These are phyloP conservation scores for Parnassius orleans DNA, from an alignment of 2,888 invertebrate genomes.

Conservation along the genomic window DNA sequence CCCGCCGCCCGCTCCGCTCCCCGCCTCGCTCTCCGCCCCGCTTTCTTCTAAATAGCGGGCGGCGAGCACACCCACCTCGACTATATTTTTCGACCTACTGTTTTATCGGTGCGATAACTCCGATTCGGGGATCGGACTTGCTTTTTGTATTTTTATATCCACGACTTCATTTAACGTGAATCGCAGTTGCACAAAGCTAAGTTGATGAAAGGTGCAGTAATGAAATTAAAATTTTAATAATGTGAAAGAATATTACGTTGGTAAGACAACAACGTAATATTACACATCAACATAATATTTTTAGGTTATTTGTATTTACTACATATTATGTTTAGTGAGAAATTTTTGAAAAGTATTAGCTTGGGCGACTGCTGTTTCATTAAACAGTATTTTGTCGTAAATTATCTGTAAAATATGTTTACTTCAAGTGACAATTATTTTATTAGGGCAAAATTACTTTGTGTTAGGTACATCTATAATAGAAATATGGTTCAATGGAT, in stretches of 20 bases:
- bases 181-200: slow-evolving; percentile 28
- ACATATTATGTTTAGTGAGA: slow-evolving; percentile 14
- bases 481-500: slow-evolving; percentile 68
- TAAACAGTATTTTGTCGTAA: slow-evolving; percentile 67
- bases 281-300: slow-evolving; percentile 12
- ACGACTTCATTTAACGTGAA: slow-evolving; percentile 39
- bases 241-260: slow-evolving; percentile 15
- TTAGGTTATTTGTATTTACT: slow-evolving; percentile 17
- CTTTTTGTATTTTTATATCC: slow-evolving; percentile 80
- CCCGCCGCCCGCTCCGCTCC: slow-evolving; percentile 36
- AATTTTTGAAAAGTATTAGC: slow-evolving; percentile 21
- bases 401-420: slow-evolving; percentile 63
- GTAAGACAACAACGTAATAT: neutral
- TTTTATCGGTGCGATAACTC: slow-evolving; percentile 63
- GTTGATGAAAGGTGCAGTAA: slow-evolving; percentile 21
- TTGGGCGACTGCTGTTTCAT: slow-evolving; percentile 30
- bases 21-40: slow-evolving; percentile 35
- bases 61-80: slow-evolving; percentile 51
- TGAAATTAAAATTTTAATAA: slow-evolving; percentile 17
- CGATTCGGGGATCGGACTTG: slow-evolving; percentile 61
- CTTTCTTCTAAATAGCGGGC: slow-evolving; percentile 38
- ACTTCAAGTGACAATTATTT: slow-evolving; percentile 59
- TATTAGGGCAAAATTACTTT: slow-evolving; percentile 63
- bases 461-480: slow-evolving; percentile 57
- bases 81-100: slow-evolving; percentile 71